These are phyloP conservation scores for Bos indicus DNA, from an alignment of 2,113 vertebrate species.

Conservation along the genomic window DNA sequence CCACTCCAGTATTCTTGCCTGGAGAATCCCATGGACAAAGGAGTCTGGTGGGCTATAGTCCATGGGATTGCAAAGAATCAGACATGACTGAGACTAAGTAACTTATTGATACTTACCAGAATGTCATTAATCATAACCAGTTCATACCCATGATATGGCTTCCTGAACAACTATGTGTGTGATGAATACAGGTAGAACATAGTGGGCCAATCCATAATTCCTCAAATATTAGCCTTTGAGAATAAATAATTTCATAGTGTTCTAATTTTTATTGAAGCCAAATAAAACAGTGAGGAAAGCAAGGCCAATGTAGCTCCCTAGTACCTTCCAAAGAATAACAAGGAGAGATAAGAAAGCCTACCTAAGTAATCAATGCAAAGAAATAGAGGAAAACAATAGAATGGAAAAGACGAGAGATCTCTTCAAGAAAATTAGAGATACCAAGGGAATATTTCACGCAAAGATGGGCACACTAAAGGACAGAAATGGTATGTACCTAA, in stretches of 20 bases:
- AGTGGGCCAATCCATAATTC: neutral
- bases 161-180: neutral
- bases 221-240: neutral
- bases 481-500: neutral
- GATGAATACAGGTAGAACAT: neutral
- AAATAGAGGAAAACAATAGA: neutral
- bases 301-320: neutral
- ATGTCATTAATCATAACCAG: neutral
- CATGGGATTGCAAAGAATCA: neutral
- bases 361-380: neutral
- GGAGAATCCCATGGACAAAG: neutral
- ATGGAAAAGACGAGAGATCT: neutral
- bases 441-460: neutral
- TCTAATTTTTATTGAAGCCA: neutral
- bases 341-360: neutral
- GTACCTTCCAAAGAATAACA: neutral
- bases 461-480: neutral
- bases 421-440: neutral
- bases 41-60: neutral
- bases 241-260: neutral
- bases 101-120: neutral
- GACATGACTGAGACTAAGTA: neutral
- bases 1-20: neutral
- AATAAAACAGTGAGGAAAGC: neutral
- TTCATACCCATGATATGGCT: neutral